Percentiles rank a stretch among this genome's conserved stretches.
Conservation (phyloP, 2,797 vertebrate species). For the Bryconaethiops microstoma region DNA sequence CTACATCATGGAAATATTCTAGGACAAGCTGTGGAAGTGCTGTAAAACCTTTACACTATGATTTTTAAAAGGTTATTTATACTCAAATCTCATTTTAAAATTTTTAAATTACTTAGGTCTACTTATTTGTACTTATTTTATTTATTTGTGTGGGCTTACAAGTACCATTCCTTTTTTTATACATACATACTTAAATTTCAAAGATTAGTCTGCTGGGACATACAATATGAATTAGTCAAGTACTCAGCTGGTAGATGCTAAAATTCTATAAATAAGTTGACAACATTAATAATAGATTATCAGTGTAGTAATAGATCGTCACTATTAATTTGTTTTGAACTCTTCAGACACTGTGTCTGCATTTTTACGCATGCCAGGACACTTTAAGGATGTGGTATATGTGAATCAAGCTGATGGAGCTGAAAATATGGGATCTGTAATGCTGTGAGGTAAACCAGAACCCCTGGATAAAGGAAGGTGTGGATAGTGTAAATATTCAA, state of each 20-base stretch:
- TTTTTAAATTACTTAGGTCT: not conserved
- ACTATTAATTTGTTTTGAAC: not conserved
- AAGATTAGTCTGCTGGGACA: not conserved
- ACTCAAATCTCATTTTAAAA: not conserved
- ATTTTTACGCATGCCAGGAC: not conserved
- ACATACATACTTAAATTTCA: not conserved
- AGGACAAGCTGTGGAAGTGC: not conserved
- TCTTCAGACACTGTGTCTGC: not conserved
- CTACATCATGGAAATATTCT: not conserved
- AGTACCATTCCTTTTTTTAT: too few relatives aligned
- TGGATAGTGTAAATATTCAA: constrained; percentile 60
- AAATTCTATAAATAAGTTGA: not conserved
- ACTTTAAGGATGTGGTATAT: not conserved
- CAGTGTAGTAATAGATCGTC: not conserved
- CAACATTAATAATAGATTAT: not conserved
- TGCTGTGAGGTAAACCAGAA: constrained; percentile 35
- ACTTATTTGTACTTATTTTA: not conserved
- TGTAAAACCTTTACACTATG: not conserved
- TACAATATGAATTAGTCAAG: not conserved
- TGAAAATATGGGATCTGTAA: constrained; percentile 30
- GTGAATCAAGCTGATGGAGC: constrained; percentile 29
- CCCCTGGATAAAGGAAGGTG: constrained; percentile 42
- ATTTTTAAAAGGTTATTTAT: not conserved
- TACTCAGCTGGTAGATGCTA: not conserved
- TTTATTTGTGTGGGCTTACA: not conserved